Evolutionary conservation across 2,888 invertebrate species (phyloP).

Genomic region (Halictus ligatus): DNA sequence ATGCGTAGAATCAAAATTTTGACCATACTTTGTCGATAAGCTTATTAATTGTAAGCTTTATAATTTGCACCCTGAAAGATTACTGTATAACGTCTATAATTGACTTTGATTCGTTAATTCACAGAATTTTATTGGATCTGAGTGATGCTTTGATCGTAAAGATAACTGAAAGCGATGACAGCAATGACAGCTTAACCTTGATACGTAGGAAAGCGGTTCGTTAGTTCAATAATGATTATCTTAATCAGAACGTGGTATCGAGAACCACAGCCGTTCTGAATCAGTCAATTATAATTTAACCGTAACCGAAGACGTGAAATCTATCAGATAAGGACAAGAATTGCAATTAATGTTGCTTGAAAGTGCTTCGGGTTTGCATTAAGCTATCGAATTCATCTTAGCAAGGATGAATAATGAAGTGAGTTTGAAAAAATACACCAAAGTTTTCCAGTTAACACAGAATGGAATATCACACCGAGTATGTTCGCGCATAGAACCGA

Average conservation of each 20-base stretch:
- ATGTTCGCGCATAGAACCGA: slow-evolving; percentile 60
- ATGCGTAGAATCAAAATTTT: too few species aligned
- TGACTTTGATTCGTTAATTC: not conserved
- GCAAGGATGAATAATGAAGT: not conserved
- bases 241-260: not conserved
- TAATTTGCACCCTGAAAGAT: too few species aligned
- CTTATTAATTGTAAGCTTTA: too few species aligned
- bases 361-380: not conserved
- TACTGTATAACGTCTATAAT: too few species aligned
- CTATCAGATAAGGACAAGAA: not conserved
- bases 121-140: not conserved
- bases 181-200: not conserved
- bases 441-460: not conserved
- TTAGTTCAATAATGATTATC: not conserved
- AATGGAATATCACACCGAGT: slow-evolving; percentile 27
- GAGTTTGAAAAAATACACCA: not conserved
- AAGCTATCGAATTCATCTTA: not conserved
- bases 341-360: not conserved
- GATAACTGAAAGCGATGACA: not conserved
- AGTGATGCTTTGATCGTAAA: not conserved
- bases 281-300: not conserved
- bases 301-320: not conserved
- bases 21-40: too few species aligned
- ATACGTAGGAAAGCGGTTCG: not conserved
- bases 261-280: not conserved